phyloP scores from a whole-genome alignment of 2,113 vertebrate species.

The Bungarus multicinctus region DNA sequence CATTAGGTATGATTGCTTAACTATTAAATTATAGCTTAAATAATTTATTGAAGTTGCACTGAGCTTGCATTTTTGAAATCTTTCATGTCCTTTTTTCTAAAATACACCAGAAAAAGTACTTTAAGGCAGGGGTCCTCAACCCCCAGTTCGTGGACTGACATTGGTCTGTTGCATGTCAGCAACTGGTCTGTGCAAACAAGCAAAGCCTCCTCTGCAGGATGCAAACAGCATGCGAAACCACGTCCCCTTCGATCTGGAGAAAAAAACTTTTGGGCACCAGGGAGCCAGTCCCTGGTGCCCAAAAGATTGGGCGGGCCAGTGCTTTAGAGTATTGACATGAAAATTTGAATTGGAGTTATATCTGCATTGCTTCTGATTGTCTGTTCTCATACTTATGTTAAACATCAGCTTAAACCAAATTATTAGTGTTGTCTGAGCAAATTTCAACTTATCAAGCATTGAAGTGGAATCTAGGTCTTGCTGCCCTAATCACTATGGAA shows the following conservation, averaged over 20 bases:
- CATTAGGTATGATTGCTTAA: neutral
- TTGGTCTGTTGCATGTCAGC: no score
- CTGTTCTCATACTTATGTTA: neutral
- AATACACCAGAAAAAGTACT: neutral
- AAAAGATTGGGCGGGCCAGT: no score
- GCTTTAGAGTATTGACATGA: no score
- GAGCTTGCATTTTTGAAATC: neutral
- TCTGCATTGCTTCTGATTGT: neutral
- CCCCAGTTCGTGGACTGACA: no score
- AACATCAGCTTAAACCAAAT: constrained; percentile 15
- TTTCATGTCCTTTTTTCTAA: neutral
- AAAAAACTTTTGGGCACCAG: no score
- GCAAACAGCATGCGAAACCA: no score
- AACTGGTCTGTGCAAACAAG: no score
- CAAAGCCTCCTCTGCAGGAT: no score
- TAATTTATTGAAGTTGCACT: neutral
- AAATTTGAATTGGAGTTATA: neutral
- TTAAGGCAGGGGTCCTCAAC: no score
- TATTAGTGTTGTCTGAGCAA: neutral
- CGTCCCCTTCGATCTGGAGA: no score
- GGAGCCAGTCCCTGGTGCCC: no score
- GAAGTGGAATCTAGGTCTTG: constrained; percentile 14
- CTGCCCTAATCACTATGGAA: constrained; percentile 9
- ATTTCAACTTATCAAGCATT: neutral
- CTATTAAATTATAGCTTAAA: neutral